phyloP scores from a whole-genome alignment of 2,888 invertebrate species.

The Zaprionus obscuricornis region DNA sequence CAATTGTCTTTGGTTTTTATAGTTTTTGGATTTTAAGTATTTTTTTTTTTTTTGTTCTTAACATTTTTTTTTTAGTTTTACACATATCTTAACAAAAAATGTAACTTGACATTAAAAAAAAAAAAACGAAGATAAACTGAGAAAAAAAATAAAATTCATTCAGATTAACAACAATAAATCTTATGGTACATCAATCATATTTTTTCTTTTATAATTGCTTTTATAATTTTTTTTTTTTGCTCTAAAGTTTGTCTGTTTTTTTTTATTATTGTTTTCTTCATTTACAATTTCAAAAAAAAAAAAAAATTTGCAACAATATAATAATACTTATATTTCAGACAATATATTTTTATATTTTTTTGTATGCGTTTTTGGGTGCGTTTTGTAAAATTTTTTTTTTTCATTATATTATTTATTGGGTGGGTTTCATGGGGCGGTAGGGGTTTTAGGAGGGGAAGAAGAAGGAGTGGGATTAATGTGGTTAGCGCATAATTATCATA shows the following conservation, averaged over 20 bases:
- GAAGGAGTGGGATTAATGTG: too few species aligned
- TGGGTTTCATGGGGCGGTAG: slow-evolving; percentile 2
- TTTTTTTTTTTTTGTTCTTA: too few species aligned
- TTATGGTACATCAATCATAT: too few species aligned
- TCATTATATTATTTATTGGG: slow-evolving; percentile 9
- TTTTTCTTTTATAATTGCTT: too few species aligned
- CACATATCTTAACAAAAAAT: slow-evolving; percentile 32
- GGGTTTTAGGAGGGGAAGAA: too few species aligned
- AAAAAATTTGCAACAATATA: slow-evolving; percentile 48
- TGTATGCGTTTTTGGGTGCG: background rate
- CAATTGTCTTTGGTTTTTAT: slow-evolving; percentile 27
- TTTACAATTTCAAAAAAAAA: too few species aligned
- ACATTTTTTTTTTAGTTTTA: too few species aligned
- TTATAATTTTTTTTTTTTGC: slow-evolving; percentile 10
- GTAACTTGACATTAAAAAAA: slow-evolving; percentile 44
- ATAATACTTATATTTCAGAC: slow-evolving; percentile 57
- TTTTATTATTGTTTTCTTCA: background rate
- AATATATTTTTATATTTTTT: slow-evolving; percentile 16
- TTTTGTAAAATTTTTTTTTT: background rate
- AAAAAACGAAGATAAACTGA: too few species aligned
- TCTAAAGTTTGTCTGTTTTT: background rate
- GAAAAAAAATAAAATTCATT: slow-evolving; percentile 35
- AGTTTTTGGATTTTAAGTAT: slow-evolving; percentile 15
- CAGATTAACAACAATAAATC: slow-evolving; percentile 42
- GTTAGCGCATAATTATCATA: slow-evolving; percentile 7